Base-by-base conservation (phyloP, 2,888 invertebrate genomes). In the Xanthia icteritia region DNA sequence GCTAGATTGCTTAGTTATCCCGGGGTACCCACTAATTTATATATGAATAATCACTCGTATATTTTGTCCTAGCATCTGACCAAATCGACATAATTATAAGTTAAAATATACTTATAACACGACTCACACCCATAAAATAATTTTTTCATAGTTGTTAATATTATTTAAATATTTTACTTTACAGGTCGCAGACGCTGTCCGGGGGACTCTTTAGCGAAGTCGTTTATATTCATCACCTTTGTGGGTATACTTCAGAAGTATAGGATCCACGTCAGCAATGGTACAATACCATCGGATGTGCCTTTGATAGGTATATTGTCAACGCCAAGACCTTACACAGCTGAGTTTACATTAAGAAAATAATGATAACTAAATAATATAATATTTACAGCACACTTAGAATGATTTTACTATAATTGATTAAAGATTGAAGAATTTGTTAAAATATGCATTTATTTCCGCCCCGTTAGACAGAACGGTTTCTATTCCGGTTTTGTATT, bases 161-260 rank as follows among this genome's bases (percentile, higher is more conserved):
- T 67, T 39, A 20, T 54, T 31, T 77, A 60, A 69, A 79, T 84
- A 84, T 87, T 84, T 83, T 87, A 71, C 2, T 60, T 96, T 94
- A 76, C 94, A 97, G 97, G 97, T 79, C 97, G 97, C 85, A 95
- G 98, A 79, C 95, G 97, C 27, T 98, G 98, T 88, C 95, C 97
- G 1, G 98, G 98, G 1, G 97, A 98, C 91, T 94, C 97, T 2
- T 90, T 98, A 66, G 98, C 97, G 0, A 97, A 97, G 88, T 96
- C 97, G 0, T 97, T 97, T 86, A 93, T 97, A 74, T 97, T 97
- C 88, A 93, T 97, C 78, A 97, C 97, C 71, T 97, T 97, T 78
- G 96, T 97, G 1, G 96, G 97, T 3, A 92, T 98, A 5, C 87
- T 98, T 9, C 97, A 97, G 87, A 97, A 97, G 83, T 97, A 91